These are phyloP conservation scores for Drosophila pegasa DNA, from an alignment of 2,888 invertebrate genomes.

Conservation along the genomic window DNA sequence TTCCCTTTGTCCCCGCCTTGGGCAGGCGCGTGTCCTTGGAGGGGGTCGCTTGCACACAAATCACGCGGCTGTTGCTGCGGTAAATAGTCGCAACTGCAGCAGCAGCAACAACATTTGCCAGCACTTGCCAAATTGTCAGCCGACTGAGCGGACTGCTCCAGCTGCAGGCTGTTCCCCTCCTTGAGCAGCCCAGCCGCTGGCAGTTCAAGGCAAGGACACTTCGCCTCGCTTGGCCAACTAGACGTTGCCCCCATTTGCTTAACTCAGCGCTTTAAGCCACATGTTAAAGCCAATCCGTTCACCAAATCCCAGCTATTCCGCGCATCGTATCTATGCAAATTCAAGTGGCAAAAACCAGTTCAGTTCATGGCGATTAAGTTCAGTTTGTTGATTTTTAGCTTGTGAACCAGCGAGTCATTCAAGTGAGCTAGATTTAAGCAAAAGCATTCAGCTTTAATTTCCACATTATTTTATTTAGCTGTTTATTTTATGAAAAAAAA, in stretches of 20 bases:
- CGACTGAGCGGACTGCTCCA: neutral
- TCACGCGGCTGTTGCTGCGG: slow-evolving; percentile 21
- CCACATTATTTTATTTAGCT: neutral
- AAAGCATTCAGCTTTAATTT: neutral
- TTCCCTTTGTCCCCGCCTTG: neutral
- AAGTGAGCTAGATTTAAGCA: neutral
- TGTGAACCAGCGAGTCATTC: neutral
- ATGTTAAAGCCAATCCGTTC: slow-evolving; percentile 1
- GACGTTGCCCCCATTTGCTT: neutral
- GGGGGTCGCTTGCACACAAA: slow-evolving; percentile 30
- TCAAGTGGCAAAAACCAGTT: neutral
- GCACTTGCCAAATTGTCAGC: slow-evolving; percentile 9
- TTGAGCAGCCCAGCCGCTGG: neutral
- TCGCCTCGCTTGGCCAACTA: neutral
- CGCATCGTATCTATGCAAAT: neutral
- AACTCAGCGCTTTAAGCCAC: neutral
- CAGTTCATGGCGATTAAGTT: neutral
- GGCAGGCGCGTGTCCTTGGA: slow-evolving; percentile 21
- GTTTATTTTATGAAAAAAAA: neutral
- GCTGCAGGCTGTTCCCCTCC: neutral
- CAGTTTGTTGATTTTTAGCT: neutral
- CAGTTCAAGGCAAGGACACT: neutral
- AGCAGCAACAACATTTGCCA: neutral
- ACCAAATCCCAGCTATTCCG: neutral
- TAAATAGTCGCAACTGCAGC: slow-evolving; percentile 1